A percentile compares a stretch with the other conserved stretches of the same genome.
phyloP scores from a whole-genome alignment of 2,888 invertebrate species.

The Caenorhabditis japonica region DNA sequence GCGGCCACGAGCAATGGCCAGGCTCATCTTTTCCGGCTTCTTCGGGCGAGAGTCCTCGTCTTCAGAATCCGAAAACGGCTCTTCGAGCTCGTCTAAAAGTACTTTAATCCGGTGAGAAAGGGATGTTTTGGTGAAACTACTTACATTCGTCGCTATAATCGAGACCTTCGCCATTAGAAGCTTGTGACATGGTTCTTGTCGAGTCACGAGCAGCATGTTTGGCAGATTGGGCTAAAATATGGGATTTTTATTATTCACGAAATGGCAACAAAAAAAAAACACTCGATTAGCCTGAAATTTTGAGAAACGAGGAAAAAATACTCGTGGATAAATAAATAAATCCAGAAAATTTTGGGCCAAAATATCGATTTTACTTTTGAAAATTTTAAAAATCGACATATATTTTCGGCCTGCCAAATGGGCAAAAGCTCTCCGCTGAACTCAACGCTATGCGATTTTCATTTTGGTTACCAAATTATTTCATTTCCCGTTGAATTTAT shows the following conservation, averaged over 20 bases:
- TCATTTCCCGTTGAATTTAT: too few species aligned
- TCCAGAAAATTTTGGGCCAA: too few species aligned
- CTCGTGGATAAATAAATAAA: slow-evolving; percentile 2
- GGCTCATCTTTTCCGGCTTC: slow-evolving; percentile 68
- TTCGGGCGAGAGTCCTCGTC: slow-evolving; percentile 68
- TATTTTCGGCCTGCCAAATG: too few species aligned
- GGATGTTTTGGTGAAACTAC: background rate
- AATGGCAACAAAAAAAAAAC: too few species aligned
- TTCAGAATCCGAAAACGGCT: slow-evolving; percentile 76
- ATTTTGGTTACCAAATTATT: too few species aligned
- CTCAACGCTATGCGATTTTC: too few species aligned
- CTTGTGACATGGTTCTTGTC: slow-evolving; percentile 65
- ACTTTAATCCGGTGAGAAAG: slow-evolving; percentile 9
- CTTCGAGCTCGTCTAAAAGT: slow-evolving; percentile 72
- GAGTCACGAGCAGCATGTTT: slow-evolving; percentile 53
- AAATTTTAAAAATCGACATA: too few species aligned
- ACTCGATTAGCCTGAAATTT: too few species aligned
- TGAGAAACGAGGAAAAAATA: too few species aligned
- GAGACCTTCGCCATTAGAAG: slow-evolving; percentile 72
- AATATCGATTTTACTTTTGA: too few species aligned
- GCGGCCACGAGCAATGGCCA: slow-evolving; percentile 73
- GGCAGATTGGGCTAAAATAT: slow-evolving; percentile 51
- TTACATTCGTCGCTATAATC: slow-evolving; percentile 71
- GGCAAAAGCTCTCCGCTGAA: too few species aligned
- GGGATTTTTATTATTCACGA: too few species aligned